Conservation (phyloP, 2,888 invertebrate species). For the Xestobium rufovillosum region DNA sequence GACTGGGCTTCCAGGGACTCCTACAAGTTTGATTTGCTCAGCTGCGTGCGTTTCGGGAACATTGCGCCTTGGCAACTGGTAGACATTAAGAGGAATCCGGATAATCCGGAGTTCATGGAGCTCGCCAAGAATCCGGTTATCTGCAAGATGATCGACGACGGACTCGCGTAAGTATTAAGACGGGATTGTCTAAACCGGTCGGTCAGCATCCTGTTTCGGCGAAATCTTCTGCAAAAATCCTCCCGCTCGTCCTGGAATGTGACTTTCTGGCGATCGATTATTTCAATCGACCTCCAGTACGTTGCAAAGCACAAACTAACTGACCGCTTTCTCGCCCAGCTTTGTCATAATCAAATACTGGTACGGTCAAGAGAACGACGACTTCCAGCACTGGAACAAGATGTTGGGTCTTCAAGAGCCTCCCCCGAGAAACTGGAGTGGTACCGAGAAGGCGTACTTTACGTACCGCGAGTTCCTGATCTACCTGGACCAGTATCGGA, state of each 20-base stretch:
- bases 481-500: constrained; percentile 57
- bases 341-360: constrained; percentile 72
- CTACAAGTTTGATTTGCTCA: constrained; percentile 54
- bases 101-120: constrained; percentile 63
- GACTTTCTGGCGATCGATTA: too few species aligned
- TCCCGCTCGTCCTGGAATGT: constrained; percentile 4
- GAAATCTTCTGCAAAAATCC: constrained; percentile 3
- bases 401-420: constrained; percentile 62
- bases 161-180: constrained; percentile 61
- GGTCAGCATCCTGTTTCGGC: too few species aligned
- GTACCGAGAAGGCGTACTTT: constrained; percentile 59
- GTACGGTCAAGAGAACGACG: constrained; percentile 65
- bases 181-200: too few species aligned
- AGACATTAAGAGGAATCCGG: constrained; percentile 66
- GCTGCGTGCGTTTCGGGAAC: constrained; percentile 68
- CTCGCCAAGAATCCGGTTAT: constrained; percentile 60
- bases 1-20: constrained; percentile 58
- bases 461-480: constrained; percentile 62
- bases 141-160: constrained; percentile 72
- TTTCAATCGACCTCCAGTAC: too few species aligned
- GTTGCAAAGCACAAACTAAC: too few species aligned
- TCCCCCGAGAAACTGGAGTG: constrained; percentile 66
- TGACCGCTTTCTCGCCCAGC: too few species aligned
- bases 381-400: constrained; percentile 65
- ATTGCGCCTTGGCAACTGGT: constrained; percentile 76